Conservation (phyloP, 2,113 vertebrate genomes). For the Eonycteris spelaea region DNA sequence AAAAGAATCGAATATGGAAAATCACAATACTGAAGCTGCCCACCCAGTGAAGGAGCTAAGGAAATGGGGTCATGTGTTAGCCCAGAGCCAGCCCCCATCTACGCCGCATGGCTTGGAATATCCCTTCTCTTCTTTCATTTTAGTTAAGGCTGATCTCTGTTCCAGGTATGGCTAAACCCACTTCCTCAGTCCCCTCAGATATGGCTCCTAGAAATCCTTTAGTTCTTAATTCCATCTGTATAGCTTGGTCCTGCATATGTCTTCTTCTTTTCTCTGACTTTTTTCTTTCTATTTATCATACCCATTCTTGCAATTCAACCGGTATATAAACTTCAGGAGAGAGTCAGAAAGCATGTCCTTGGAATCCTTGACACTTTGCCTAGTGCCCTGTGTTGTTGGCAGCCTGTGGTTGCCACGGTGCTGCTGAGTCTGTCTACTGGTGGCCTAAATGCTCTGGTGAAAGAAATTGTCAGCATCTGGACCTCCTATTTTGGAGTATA, state of each 20-base stretch:
- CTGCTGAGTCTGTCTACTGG: not conserved
- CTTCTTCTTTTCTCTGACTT: not conserved
- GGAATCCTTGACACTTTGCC: not conserved
- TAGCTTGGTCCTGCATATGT: not conserved
- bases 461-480: not conserved
- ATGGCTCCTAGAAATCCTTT: not conserved
- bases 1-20: not conserved
- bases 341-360: not conserved
- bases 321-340: not conserved
- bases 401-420: not conserved
- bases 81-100: not conserved
- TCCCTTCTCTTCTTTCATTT: not conserved
- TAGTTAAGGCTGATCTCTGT: not conserved
- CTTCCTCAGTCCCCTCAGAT: not conserved
- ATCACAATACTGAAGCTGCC: not conserved
- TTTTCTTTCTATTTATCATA: not conserved
- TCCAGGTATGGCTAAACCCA: not conserved
- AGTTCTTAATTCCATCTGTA: not conserved
- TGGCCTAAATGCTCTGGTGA: not conserved
- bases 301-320: not conserved
- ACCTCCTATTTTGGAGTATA: not conserved
- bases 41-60: not conserved
- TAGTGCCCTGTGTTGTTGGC: not conserved
- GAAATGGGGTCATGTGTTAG: not conserved
- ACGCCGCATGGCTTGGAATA: not conserved